phyloP scores from a whole-genome alignment of 2,888 invertebrate genomes.

The Drosophila rellima region DNA sequence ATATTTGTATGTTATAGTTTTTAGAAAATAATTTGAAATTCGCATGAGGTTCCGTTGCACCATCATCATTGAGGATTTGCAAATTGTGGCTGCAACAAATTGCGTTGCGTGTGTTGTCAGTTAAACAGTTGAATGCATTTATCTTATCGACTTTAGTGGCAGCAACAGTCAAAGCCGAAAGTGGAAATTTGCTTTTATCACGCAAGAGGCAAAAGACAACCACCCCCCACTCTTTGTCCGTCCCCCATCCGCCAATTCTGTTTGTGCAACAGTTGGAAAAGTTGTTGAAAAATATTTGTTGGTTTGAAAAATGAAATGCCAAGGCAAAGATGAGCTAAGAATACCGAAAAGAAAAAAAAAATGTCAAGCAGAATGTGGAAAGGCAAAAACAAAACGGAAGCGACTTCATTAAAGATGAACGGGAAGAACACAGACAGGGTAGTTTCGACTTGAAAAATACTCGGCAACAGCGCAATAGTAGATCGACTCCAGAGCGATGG shows the following conservation, averaged over 20 bases:
- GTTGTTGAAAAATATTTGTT: slow-evolving; percentile 54
- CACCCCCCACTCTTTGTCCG: background rate
- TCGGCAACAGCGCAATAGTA: slow-evolving; percentile 47
- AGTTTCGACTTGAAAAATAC: slow-evolving; percentile 4
- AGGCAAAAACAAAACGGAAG: slow-evolving; percentile 41
- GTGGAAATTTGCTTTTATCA: slow-evolving; percentile 75
- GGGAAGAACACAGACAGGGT: background rate
- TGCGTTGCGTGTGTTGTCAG: slow-evolving; percentile 36
- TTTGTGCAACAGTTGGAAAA: slow-evolving; percentile 70
- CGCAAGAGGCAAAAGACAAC: no score
- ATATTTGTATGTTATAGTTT: no score
- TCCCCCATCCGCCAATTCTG: no score
- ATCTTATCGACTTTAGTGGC: slow-evolving; percentile 47
- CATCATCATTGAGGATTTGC: slow-evolving; percentile 27
- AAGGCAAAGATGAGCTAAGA: slow-evolving; percentile 45
- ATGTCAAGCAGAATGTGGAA: slow-evolving; percentile 21
- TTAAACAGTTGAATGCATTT: slow-evolving; percentile 50
- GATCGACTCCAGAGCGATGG: slow-evolving; percentile 52
- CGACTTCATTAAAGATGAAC: slow-evolving; percentile 73
- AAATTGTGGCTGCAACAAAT: slow-evolving; percentile 37
- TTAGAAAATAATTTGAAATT: background rate
- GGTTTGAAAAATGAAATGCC: slow-evolving; percentile 48
- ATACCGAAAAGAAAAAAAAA: slow-evolving; percentile 19
- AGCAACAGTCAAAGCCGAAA: slow-evolving; percentile 43
- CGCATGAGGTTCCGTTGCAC: background rate